Base-by-base conservation (phyloP, 2,113 vertebrate genomes). In the Melanerpes formicivorus region DNA sequence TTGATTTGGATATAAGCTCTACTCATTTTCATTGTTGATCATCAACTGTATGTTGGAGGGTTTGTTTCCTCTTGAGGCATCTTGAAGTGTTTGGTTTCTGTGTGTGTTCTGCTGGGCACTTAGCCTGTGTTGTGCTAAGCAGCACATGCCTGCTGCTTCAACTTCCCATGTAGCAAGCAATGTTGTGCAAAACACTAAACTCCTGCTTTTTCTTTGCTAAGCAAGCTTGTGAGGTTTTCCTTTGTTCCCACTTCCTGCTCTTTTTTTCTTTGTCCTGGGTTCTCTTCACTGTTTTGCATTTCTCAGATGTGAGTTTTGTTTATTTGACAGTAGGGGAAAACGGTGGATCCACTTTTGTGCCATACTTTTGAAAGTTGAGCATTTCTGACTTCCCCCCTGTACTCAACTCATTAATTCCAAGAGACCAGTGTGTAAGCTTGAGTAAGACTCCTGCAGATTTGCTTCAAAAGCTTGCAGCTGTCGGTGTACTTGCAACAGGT, bases 171-270 rank as follows among this genome's bases (percentile, higher is more conserved):
- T 22, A 84, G 37, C 32, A 81, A 26, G 16, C 74, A 87, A 11
- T 5, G 22, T 79, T 78, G 55, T 34, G 48, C 40, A 75, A 70
- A 66, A 25, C 27, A 17, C 11, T 29, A 54, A 69, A 55, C 13
- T 18, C 37, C 1, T 50, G 15, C 26, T 87, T 81, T n/a, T 79
- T 42, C 7, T 75, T 74, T 55, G 11, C 48, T 84, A 29, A 84
- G 27, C 12, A 75, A 72, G 11, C 37, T 52, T 32, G 2, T 75
- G 14, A 2, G 10, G 2, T 40, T 64, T 44, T 50, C 58, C 5
- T 63, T 81, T 75, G 5, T 56, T 4, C 18, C 12, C 11, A 5
- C 5, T 32, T 4, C 8, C 1, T 1, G 2, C 2, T 0, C 2
- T 14, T 37, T 32, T n/a, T 42, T 56, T 44, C 13, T 16, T 30